Conservation (phyloP, 2,113 vertebrate genomes). For the Tychaedon coryphoeus region DNA sequence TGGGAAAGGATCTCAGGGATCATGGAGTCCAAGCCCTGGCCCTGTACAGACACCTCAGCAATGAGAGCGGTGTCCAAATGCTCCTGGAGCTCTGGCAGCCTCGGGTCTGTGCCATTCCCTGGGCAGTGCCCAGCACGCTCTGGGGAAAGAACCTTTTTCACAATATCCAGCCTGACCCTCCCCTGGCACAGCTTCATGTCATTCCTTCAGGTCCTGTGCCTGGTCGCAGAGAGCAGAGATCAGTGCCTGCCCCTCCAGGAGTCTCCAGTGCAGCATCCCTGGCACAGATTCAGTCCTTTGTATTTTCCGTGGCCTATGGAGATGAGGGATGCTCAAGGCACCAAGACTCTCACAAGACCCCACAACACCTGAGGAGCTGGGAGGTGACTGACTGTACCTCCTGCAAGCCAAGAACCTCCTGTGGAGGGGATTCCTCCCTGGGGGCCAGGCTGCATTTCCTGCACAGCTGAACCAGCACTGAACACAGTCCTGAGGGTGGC, state of each 20-base stretch:
- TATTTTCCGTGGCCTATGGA: neutral
- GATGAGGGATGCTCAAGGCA: fast-evolving
- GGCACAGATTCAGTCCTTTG: fast-evolving
- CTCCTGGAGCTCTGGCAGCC: neutral
- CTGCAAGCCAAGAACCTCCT: fast-evolving
- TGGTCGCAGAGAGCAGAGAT: neutral
- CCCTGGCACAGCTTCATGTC: neutral
- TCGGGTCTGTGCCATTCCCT: fast-evolving
- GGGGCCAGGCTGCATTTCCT: neutral
- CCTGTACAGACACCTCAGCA: neutral
- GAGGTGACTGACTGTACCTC: neutral
- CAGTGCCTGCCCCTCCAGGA: neutral
- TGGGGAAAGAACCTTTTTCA: neutral
- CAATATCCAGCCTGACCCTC: neutral
- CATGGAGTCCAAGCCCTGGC: neutral
- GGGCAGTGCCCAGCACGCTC: neutral
- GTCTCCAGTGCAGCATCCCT: neutral
- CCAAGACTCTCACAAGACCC: neutral
- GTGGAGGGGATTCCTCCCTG: neutral
- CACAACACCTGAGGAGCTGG: neutral
- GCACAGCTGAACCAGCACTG: neutral
- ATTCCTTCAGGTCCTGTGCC: neutral
- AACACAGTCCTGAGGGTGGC: neutral
- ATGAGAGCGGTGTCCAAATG: fast-evolving
- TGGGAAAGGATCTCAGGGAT: neutral